A percentile compares a stretch with the other conserved stretches of the same genome.
Conservation (phyloP, 1,140 invertebrate species). For the Drosophila bocki region DNA sequence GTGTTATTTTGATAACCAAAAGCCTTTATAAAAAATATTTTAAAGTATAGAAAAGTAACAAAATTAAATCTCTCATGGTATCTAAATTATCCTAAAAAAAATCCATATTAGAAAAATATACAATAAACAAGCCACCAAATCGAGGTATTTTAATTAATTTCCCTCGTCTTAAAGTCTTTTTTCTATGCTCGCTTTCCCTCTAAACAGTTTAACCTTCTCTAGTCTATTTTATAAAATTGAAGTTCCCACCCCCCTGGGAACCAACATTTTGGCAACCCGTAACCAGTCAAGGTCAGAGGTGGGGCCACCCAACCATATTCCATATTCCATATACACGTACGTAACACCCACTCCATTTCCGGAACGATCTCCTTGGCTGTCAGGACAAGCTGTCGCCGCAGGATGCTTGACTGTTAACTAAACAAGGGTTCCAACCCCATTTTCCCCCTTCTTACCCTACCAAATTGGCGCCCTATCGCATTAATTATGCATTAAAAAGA, state of each 20-base stretch:
- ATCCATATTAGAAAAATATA: no score
- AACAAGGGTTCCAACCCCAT: slow-evolving; percentile 10
- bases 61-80: no score
- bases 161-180: not conserved
- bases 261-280: slow-evolving; percentile 15
- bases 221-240: slow-evolving; percentile 6
- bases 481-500: slow-evolving; percentile 57
- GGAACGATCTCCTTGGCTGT: slow-evolving; percentile 2
- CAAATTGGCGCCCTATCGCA: slow-evolving; percentile 38
- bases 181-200: no score
- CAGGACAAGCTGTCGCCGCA: slow-evolving; percentile 27
- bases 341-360: slow-evolving; percentile 8
- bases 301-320: not conserved
- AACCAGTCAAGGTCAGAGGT: slow-evolving; percentile 38
- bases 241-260: not conserved
- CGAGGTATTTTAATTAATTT: not conserved
- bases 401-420: slow-evolving; percentile 17
- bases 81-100: no score
- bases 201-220: not conserved
- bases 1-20: no score
- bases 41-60: no score
- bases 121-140: not conserved
- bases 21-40: no score
- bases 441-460: not conserved
- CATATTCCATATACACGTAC: slow-evolving; percentile 5